Base-by-base conservation (phyloP, 2,888 invertebrate genomes). In the Cheiracanthium punctorium region DNA sequence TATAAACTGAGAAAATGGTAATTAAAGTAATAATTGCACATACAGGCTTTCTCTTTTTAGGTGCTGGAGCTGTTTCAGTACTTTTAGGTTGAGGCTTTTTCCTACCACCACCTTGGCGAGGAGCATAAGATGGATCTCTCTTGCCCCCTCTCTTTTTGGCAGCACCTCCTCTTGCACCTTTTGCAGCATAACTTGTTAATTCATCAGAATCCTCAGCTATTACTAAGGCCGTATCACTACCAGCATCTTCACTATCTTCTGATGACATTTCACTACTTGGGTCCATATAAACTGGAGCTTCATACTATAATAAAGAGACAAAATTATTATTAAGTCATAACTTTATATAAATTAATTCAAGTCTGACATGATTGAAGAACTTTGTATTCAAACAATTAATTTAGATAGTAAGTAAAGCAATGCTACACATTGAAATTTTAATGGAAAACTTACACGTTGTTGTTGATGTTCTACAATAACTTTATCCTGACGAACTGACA, bases 191-290 rank as follows among this genome's bases (percentile, higher is more conserved):
- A 28, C 24, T 14, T 14, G 24, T n/a, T 10, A 76, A 81, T 29
- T 87, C 87, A 43, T 72, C 81, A 1, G 87, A 87, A 24, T 87
- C 87, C 43, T 87, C 87, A 20, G 87, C 87, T 48, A 87, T 87
- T 7, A 87, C 76, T n/a, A 87, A 65, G 1, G 74, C 79, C 29
- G 82, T 75, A 32, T 87, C 87, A 30, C 79, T 87, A 2, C 65
- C 28, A 24, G 79, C 87, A 52, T 82, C 87, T 29, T 82, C 79
- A 71, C 79, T 79, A 20, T 33, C 79, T 70, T 76, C 33, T 29
- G 64, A 65, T 28, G 71, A n/a, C 48, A 77, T 77, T n/a, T 73
- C 82, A 52, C 37, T 80, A 32, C 33, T 76, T 17, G 80, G 80
- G 4, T 86, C 80, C 5, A 69, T 71, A 74, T 32, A 30, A 32